Conservation (phyloP, 2,888 invertebrate species). For the Nymphalis c-album region DNA sequence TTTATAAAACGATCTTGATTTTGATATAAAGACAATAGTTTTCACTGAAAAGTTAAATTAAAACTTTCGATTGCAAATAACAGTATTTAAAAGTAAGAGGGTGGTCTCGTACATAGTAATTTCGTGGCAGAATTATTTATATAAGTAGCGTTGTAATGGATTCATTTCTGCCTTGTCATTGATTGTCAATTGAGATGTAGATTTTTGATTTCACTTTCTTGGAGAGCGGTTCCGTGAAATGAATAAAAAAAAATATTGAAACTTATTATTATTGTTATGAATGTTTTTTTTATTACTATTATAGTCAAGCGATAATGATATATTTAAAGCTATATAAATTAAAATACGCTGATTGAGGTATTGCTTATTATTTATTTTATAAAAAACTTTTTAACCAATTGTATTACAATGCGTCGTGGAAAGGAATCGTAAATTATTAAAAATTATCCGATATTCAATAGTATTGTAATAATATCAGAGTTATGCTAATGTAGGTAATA, state of each 20-base stretch:
- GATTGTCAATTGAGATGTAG: constrained; percentile 51
- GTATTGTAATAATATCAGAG: constrained; percentile 13
- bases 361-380: too few species aligned
- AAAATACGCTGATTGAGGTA: too few species aligned
- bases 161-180: constrained; percentile 52
- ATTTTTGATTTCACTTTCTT: constrained; percentile 46
- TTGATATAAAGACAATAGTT: constrained; percentile 5
- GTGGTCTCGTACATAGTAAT: constrained; percentile 38
- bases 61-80: constrained; percentile 41
- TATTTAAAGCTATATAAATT: too few species aligned
- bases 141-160: constrained; percentile 43
- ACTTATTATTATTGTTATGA: background rate
- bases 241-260: constrained; percentile 13
- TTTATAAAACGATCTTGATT: background rate
- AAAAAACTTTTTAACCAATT: too few species aligned
- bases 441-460: background rate
- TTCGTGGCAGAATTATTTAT: constrained; percentile 40
- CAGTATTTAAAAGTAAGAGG: constrained; percentile 40
- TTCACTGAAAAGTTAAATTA: constrained; percentile 20
- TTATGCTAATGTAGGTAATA: constrained; percentile 26
- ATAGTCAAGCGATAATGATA: background rate
- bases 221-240: constrained; percentile 12
- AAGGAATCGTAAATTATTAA: background rate
- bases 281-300: constrained; percentile 3
- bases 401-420: background rate